Conservation (phyloP, 2,113 vertebrate genomes). For the Fregata magnificens region DNA sequence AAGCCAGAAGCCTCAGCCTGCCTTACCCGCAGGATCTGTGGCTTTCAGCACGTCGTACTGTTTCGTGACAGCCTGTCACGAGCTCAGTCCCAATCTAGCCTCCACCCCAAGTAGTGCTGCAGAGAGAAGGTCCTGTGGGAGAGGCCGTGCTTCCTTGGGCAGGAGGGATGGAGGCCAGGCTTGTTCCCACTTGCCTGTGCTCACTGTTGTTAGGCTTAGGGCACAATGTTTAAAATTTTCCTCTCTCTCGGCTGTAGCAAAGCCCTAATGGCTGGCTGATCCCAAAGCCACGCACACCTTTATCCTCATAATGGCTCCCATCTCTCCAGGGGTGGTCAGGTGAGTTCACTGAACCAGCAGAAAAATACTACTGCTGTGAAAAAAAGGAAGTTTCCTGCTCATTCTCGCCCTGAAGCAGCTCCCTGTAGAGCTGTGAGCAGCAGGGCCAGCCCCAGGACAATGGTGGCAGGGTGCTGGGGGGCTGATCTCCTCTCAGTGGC, state of each 20-base stretch:
- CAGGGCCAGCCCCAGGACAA: not conserved
- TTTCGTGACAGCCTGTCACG: not conserved
- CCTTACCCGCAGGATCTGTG: not conserved
- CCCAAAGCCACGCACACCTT: not conserved
- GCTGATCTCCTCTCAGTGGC: not conserved
- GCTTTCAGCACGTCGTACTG: not conserved
- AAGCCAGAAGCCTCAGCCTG: not conserved
- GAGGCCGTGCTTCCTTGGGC: not conserved
- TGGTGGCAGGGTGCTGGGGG: accelerated
- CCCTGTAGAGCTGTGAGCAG: not conserved
- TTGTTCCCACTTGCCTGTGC: not conserved
- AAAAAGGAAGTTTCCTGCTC: not conserved
- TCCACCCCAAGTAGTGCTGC: not conserved
- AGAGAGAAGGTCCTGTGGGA: not conserved
- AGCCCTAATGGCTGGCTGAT: not conserved
- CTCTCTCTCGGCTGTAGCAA: not conserved
- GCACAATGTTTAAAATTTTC: not conserved
- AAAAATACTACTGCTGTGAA: not conserved
- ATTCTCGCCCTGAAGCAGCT: not conserved
- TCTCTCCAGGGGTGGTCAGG: not conserved
- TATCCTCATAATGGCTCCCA: not conserved
- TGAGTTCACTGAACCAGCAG: not conserved
- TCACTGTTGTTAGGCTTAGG: not conserved
- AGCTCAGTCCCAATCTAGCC: not conserved
- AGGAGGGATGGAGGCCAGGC: not conserved